Evolutionary conservation across 2,888 invertebrate species (phyloP), one percentile per base, ranked within the genome.

Genomic region (Barypeithes pellucidus): DNA sequence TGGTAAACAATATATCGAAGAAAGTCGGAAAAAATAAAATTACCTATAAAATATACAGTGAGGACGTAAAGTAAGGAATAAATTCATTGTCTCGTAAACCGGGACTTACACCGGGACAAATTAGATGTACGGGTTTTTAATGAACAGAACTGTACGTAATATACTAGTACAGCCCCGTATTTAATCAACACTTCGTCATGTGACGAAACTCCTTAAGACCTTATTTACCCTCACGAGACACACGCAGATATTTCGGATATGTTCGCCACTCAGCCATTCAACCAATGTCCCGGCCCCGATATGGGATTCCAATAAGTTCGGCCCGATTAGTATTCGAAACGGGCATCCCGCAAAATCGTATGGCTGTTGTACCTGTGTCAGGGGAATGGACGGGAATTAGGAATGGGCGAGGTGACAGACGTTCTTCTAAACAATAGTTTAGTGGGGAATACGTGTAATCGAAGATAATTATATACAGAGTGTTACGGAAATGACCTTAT

Each of bases 301-400:
- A 22, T 47, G 47, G 20, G 47, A 47, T 47, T 47, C 47, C 47
- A 47, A 20, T 47, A 47, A 47, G 47, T 47, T 47, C 20, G 20
- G 20, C 12, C 47, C 20, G 8, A 59, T 68, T 60, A 39, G 36
- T 60, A 68, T 68, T 43, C 68, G 39, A 14, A 24, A 18, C 36
- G 20, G 33, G 68, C 36, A 24, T n/a, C 18, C 45, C 50, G 16
- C 61, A 18, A 67, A 68, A 68, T 68, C 66, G 66, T 20, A 39
- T 54, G 11, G n/a, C 65, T 65, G 65, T 45, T 50, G 20, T 50
- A 66, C 66, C 66, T 66, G 39, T 66, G 66, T 66, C 66, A 39
- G 16, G 54, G 24, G 54, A 50, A 52, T 66, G 22, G 66, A 36
- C 52, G 20, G 18, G 66, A 66, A 66, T 66, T 66, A 39, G 33